These are phyloP conservation scores for Cebuella pygmaea DNA, from an alignment of 2,797 vertebrate species.

Conservation along the genomic window DNA sequence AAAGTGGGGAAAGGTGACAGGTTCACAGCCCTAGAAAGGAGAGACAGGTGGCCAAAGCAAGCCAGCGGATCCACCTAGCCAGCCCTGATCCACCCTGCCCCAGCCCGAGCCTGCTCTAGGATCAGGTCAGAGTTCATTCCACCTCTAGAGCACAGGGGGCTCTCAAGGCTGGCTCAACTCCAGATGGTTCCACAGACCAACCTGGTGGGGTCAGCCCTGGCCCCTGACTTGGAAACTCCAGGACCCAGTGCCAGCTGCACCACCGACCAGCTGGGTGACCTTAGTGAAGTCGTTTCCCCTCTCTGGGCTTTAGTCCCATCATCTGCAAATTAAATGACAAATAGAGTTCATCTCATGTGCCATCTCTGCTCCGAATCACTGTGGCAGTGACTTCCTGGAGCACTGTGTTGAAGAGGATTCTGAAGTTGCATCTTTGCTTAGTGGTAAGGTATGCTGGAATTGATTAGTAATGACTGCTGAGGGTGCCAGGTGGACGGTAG, in stretches of 20 bases:
- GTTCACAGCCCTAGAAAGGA: not conserved
- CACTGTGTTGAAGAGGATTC: not conserved
- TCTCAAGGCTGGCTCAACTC: not conserved
- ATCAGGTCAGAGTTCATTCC: not conserved
- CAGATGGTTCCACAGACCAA: not conserved
- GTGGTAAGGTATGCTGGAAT: not conserved
- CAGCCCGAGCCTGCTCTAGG: not conserved
- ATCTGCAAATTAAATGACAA: not conserved
- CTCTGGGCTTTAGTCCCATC: not conserved
- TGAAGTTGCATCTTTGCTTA: not conserved
- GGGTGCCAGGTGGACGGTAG: not conserved
- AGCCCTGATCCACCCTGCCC: not conserved
- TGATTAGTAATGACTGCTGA: conserved; percentile 28
- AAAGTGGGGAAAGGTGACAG: not conserved
- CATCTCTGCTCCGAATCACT: not conserved
- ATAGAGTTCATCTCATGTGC: not conserved
- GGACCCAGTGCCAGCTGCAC: not conserved
- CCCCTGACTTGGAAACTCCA: not conserved
- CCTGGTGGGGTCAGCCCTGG: not conserved
- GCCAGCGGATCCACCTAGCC: accelerated
- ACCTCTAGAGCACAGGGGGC: not conserved
- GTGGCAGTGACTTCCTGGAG: not conserved
- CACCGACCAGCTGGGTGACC: not conserved
- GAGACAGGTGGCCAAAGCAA: not conserved
- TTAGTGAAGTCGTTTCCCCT: conserved; percentile 16